phyloP scores from a whole-genome alignment of 1,140 invertebrate genomes.

The Cryptotermes secundus region DNA sequence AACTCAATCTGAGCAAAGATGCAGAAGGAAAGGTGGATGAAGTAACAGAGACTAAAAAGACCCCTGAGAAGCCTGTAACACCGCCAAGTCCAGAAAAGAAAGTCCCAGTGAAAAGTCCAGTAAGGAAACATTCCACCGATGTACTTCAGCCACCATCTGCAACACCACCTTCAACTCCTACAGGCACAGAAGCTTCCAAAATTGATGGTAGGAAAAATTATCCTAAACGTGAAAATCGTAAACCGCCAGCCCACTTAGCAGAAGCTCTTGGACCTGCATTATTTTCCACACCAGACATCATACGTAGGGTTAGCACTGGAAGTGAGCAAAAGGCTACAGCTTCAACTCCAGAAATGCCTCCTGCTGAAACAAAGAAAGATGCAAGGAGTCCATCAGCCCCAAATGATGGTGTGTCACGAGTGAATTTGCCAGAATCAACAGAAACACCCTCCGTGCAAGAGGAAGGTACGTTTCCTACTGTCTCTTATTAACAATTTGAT shows the following conservation, averaged over 20 bases:
- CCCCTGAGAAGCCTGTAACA: not conserved
- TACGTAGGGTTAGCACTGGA: conserved; percentile 58
- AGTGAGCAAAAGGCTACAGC: conserved; percentile 46
- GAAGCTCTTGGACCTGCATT: conserved; percentile 59
- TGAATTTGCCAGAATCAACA: not conserved
- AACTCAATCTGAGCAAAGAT: not conserved
- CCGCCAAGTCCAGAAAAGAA: conserved; percentile 7
- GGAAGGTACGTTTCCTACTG: too few species aligned
- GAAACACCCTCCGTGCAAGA: too few species aligned
- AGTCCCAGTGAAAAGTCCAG: not conserved
- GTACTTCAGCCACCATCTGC: not conserved
- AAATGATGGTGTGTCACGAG: not conserved
- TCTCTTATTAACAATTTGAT: too few species aligned
- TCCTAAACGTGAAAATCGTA: conserved; percentile 66
- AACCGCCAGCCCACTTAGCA: conserved; percentile 61
- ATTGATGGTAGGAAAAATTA: conserved; percentile 47
- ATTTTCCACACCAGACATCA: conserved; percentile 77
- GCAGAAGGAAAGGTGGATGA: conserved; percentile 40
- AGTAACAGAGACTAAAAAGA: conserved; percentile 46
- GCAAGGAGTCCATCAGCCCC: not conserved
- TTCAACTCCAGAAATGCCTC: conserved; percentile 40
- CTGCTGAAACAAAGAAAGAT: conserved; percentile 39
- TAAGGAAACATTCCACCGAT: conserved; percentile 9
- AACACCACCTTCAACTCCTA: conserved; percentile 32
- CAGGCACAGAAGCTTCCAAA: conserved; percentile 22